Evolutionary conservation across 2,113 vertebrate genomes (phyloP).

Genomic region (Peucedramus taeniatus): DNA sequence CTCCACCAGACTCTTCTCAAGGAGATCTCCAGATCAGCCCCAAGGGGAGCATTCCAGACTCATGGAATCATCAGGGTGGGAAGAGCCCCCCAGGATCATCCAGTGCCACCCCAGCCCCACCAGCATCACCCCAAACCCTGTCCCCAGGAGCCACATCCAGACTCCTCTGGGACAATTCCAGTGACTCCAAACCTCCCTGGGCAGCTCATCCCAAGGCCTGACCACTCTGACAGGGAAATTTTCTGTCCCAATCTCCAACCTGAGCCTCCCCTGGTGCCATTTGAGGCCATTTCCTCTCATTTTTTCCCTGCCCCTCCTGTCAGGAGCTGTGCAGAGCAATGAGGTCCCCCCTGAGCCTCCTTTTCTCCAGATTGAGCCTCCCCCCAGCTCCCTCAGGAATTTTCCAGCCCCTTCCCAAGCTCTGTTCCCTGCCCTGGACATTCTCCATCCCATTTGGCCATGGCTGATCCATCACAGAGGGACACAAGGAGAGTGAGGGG

Average conservation of each 20-base stretch:
- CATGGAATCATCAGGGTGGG: fast-evolving
- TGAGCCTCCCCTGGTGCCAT: background rate
- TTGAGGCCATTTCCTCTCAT: background rate
- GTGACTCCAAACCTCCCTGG: background rate
- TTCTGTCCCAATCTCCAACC: fast-evolving
- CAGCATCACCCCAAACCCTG: background rate
- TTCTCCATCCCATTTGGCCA: fast-evolving
- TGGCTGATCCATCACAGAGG: background rate
- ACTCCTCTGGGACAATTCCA: background rate
- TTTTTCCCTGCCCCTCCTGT: background rate
- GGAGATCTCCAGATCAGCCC: background rate
- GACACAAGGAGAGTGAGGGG: fast-evolving
- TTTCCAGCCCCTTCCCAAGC: background rate
- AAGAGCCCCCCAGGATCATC: fast-evolving
- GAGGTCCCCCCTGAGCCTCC: background rate
- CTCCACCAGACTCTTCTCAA: background rate
- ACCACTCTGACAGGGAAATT: background rate
- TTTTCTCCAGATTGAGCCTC: background rate
- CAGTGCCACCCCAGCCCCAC: background rate
- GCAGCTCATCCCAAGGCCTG: background rate
- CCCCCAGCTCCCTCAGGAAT: background rate
- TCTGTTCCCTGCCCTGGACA: background rate
- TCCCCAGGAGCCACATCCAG: background rate
- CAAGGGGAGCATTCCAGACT: fast-evolving
- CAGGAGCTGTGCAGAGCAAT: background rate